These are phyloP conservation scores for Pseudomugil gertrudae DNA, from an alignment of 2,797 vertebrate species.

Conservation along the genomic window DNA sequence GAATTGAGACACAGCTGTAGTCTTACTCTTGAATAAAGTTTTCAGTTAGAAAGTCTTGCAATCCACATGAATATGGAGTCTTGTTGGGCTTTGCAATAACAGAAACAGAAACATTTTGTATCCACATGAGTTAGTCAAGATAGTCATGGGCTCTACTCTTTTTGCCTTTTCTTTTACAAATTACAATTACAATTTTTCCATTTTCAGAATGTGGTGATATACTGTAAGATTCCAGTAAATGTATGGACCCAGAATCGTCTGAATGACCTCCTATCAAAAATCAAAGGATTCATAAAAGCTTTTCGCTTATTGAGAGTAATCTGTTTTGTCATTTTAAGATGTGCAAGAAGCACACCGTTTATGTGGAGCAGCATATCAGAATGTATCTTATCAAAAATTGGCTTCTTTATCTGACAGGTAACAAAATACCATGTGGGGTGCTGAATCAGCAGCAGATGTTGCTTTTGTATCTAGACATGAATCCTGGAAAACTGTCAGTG, in stretches of 20 bases:
- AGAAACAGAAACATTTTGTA: neutral
- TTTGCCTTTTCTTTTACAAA: neutral
- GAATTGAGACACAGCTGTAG: too few species aligned
- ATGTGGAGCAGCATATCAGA: slow-evolving; percentile 28
- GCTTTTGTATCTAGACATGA: slow-evolving; percentile 58
- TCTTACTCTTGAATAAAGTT: neutral
- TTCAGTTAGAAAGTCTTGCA: neutral
- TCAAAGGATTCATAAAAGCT: neutral
- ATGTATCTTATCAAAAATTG: slow-evolving; percentile 42
- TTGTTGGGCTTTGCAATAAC: neutral
- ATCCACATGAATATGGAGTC: neutral
- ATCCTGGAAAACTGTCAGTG: slow-evolving; percentile 55
- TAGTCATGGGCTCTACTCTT: neutral
- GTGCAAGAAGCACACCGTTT: neutral
- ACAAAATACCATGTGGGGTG: slow-evolving; percentile 52
- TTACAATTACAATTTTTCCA: neutral
- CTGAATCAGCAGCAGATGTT: slow-evolving; percentile 62
- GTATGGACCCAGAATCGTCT: too few species aligned
- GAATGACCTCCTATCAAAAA: neutral
- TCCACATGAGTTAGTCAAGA: neutral
- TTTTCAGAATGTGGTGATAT: neutral
- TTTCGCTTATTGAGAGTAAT: neutral
- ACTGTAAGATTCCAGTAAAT: neutral
- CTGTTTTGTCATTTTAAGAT: neutral
- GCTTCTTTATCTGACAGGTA: slow-evolving; percentile 60